Evolutionary conservation across 2,888 invertebrate genomes (phyloP).

Genomic region (Adelognathus sp.): DNA sequence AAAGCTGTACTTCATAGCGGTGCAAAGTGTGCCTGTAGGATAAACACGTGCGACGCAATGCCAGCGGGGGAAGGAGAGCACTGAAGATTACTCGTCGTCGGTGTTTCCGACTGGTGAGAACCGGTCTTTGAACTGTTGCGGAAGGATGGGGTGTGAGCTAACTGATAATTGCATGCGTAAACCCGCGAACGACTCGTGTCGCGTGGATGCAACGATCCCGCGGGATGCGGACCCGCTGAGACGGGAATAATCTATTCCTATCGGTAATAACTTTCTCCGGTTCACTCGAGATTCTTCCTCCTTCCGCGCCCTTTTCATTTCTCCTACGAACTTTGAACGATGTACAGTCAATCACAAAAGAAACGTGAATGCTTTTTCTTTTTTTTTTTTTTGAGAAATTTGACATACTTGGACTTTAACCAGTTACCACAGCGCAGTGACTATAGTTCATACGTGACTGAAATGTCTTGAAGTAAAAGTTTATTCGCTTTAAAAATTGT

Average conservation of each 20-base stretch:
- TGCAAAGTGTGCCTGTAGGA: not conserved
- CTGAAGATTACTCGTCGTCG: not conserved
- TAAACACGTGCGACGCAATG: not conserved
- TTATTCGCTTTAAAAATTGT: too few species aligned
- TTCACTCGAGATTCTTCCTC: not conserved
- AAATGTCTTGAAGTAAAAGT: too few species aligned
- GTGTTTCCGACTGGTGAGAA: constrained; percentile 8
- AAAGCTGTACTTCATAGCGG: not conserved
- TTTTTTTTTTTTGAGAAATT: not conserved
- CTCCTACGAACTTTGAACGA: too few species aligned
- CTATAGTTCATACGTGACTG: not conserved
- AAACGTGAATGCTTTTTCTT: not conserved
- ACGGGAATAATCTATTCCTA: not conserved
- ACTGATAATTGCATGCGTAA: constrained; percentile 27
- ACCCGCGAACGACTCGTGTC: constrained; percentile 2
- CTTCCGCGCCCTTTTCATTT: not conserved
- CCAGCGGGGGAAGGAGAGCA: not conserved
- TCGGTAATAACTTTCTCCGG: not conserved
- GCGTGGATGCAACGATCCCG: not conserved
- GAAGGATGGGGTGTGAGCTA: constrained; percentile 48
- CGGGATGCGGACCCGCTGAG: not conserved
- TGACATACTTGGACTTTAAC: not conserved
- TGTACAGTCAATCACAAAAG: not conserved
- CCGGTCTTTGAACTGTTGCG: constrained; percentile 56
- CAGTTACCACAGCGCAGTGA: not conserved